These are phyloP conservation scores for Pyrocephalus nanus DNA, from an alignment of 2,797 vertebrate species.

Conservation along the genomic window DNA sequence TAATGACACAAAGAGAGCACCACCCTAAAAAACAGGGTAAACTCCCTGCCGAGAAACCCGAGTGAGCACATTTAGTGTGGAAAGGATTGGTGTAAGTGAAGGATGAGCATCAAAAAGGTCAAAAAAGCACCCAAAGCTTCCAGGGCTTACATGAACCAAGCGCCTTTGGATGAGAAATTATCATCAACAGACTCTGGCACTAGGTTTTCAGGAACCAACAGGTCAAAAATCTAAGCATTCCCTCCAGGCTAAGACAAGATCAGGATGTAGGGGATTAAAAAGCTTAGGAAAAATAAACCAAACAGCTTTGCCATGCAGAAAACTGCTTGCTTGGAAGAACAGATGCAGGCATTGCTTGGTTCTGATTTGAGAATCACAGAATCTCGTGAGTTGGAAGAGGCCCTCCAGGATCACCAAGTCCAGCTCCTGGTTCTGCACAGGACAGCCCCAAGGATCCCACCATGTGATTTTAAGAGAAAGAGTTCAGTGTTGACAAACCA, in stretches of 20 bases:
- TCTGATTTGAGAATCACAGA: background rate
- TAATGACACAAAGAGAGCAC: background rate
- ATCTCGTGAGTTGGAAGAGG: background rate
- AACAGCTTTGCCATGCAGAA: background rate
- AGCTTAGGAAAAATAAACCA: conserved; percentile 18
- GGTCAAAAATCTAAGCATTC: conserved; percentile 14
- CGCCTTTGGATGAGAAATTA: background rate
- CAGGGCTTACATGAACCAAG: background rate
- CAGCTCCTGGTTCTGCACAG: background rate
- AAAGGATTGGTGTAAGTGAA: background rate
- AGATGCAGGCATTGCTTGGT: background rate
- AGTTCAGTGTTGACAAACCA: rapidly evolving
- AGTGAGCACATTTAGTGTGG: background rate
- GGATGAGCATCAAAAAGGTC: background rate
- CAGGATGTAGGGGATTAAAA: conserved; percentile 51
- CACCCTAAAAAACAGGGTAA: background rate
- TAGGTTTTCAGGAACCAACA: conserved; percentile 1
- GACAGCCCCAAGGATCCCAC: background rate
- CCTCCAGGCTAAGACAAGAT: conserved; percentile 40
- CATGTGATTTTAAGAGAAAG: background rate
- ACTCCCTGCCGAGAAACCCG: background rate
- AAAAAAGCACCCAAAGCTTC: background rate
- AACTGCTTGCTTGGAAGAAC: background rate
- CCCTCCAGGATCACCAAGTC: rapidly evolving
- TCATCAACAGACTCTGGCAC: background rate